Conservation (phyloP, 2,113 vertebrate genomes). For the Acanthochromis polyacanthus region DNA sequence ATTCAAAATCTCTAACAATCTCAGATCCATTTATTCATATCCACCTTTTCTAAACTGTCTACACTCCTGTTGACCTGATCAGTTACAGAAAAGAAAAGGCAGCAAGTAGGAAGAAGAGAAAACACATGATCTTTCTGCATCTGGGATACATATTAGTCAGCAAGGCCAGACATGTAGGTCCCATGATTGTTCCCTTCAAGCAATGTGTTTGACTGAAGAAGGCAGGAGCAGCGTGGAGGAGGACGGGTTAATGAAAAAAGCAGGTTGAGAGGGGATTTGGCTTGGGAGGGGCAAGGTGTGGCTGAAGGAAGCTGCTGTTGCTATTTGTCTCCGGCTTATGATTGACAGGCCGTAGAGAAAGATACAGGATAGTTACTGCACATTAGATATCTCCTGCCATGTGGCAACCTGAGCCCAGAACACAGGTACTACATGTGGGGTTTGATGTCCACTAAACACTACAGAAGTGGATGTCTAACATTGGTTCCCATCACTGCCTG, state of each 20-base stretch:
- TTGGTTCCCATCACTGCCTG: conserved; percentile 1
- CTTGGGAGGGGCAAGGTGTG: conserved; percentile 59
- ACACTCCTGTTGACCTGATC: conserved; percentile 27
- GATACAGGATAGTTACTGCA: background rate
- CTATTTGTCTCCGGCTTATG: conserved; percentile 32
- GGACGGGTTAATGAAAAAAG: conserved; percentile 71
- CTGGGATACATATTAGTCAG: conserved; percentile 80
- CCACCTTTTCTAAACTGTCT: background rate
- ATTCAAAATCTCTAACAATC: background rate
- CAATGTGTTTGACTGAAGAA: conserved; percentile 62
- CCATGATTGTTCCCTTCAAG: conserved; percentile 69
- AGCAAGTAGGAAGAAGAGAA: conserved; percentile 81
- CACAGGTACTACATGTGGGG: background rate
- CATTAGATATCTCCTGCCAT: background rate
- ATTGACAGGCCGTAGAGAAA: background rate
- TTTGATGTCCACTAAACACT: conserved; percentile 20
- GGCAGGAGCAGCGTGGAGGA: conserved; percentile 36
- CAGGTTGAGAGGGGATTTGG: conserved; percentile 52
- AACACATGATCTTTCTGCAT: conserved; percentile 54
- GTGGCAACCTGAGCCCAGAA: background rate
- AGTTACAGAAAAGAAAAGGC: conserved; percentile 58
- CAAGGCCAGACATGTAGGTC: conserved; percentile 73
- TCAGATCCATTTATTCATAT: background rate
- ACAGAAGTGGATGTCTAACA: conserved; percentile 11
- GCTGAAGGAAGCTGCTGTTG: conserved; percentile 33